These are phyloP conservation scores for Pangasius sanitwongsei DNA, from an alignment of 2,797 vertebrate genomes.

Conservation along the genomic window DNA sequence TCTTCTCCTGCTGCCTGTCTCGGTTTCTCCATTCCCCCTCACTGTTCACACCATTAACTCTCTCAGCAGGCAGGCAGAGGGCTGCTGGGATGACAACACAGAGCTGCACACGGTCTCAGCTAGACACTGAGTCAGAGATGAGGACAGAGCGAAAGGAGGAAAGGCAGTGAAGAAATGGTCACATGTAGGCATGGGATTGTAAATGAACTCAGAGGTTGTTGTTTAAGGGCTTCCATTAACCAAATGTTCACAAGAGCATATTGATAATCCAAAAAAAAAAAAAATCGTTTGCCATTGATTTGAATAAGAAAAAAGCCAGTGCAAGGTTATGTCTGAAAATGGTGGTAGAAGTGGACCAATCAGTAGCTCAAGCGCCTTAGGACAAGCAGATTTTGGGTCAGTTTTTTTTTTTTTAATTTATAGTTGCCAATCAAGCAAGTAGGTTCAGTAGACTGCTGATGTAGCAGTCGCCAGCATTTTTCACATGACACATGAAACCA, in stretches of 20 bases:
- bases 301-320: not conserved
- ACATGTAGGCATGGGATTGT: not conserved
- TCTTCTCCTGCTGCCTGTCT: slow-evolving; percentile 38
- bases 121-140: slow-evolving; percentile 19
- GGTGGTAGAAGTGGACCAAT: no score
- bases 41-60: slow-evolving; percentile 70
- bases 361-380: not conserved
- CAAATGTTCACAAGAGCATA: not conserved
- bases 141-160: not conserved
- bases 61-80: slow-evolving; percentile 65
- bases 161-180: not conserved
- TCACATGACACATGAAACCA: not conserved
- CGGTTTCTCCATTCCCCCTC: slow-evolving; percentile 37
- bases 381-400: not conserved
- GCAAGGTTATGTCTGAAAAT: not conserved
- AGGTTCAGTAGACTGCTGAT: not conserved
- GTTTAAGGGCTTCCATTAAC: not conserved
- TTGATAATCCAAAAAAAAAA: not conserved
- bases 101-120: slow-evolving; percentile 8
- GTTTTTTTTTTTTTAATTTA: not conserved
- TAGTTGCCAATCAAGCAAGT: not conserved
- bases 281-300: not conserved
- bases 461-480: not conserved
- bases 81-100: slow-evolving; percentile 43
- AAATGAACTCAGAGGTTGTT: not conserved